Conservation (phyloP, 30 jellyfish, hydroid and myxozoan species). For the Aurelia coerulea region DNA sequence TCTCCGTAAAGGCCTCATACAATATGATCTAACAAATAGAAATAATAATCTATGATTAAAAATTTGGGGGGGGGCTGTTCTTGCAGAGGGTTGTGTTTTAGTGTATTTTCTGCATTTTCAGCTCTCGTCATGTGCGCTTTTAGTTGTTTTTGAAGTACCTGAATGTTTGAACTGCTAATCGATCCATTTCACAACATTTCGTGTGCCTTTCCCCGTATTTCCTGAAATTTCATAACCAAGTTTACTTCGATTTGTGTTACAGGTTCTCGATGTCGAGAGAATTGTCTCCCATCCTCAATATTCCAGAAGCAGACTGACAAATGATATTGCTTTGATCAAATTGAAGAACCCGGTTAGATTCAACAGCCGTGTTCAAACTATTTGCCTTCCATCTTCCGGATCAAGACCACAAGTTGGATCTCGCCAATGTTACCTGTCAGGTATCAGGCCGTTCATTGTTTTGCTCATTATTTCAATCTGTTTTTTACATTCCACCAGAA, state of each 20-base stretch:
- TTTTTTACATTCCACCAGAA: no score
- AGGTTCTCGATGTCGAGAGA: constrained; percentile 55
- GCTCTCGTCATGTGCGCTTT: no score
- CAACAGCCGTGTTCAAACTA: constrained; percentile 50
- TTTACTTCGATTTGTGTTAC: background rate
- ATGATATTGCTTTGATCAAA: constrained; percentile 73
- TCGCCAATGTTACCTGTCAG: constrained; percentile 68
- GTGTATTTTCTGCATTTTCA: no score
- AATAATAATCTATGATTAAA: no score
- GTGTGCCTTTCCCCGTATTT: background rate
- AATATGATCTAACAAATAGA: no score
- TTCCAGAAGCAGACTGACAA: constrained; percentile 13
- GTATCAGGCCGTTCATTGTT: background rate
- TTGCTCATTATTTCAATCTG: no score
- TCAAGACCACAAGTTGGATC: constrained; percentile 66
- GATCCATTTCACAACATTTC: no score
- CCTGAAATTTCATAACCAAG: background rate
- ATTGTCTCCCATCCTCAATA: constrained; percentile 64
- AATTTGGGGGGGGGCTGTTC: no score
- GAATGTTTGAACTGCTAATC: no score
- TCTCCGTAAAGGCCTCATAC: no score
- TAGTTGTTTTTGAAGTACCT: no score
- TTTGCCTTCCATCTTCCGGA: constrained; percentile 66
- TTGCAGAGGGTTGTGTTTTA: no score
- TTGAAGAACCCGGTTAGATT: constrained; percentile 56